These are phyloP conservation scores for Masnerella sp. DNA, from an alignment of 2,888 invertebrate genomes.

Conservation along the genomic window DNA sequence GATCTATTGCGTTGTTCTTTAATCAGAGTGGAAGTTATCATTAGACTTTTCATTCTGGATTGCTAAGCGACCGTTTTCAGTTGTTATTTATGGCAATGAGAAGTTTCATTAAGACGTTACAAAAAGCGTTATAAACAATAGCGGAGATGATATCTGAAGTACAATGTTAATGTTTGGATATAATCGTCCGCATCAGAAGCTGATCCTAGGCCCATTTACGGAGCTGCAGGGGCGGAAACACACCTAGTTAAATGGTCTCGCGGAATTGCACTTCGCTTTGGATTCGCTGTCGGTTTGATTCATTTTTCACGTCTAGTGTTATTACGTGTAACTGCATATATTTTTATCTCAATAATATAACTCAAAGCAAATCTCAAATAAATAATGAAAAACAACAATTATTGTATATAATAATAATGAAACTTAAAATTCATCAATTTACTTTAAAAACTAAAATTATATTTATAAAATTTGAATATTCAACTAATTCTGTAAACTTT, in stretches of 20 bases:
- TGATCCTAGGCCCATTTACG: constrained; percentile 23
- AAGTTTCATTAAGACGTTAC: constrained; percentile 36
- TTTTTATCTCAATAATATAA: too few relatives aligned
- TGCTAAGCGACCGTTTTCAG: constrained; percentile 7
- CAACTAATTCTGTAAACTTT: too few relatives aligned
- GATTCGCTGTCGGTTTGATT: constrained; percentile 4
- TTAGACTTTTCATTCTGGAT: constrained; percentile 6
- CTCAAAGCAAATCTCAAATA: too few relatives aligned
- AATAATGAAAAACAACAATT: too few relatives aligned
- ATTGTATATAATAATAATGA: too few relatives aligned
- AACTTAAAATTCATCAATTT: too few relatives aligned
- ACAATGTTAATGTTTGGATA: constrained; percentile 23
- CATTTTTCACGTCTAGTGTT: too few relatives aligned
- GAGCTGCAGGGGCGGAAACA: constrained; percentile 36
- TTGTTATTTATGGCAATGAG: constrained; percentile 21
- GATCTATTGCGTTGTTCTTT: constrained; percentile 10
- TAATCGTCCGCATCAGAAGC: constrained; percentile 27
- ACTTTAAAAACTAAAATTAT: too few relatives aligned
- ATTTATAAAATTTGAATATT: too few relatives aligned
- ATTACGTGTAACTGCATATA: too few relatives aligned
- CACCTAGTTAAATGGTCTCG: constrained; percentile 21
- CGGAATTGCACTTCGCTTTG: not conserved
- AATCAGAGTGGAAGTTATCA: constrained; percentile 7
- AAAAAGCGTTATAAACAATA: constrained; percentile 25
- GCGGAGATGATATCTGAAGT: constrained; percentile 5